phyloP scores from a whole-genome alignment of 2,113 vertebrate genomes.

The Carollia perspicillata region DNA sequence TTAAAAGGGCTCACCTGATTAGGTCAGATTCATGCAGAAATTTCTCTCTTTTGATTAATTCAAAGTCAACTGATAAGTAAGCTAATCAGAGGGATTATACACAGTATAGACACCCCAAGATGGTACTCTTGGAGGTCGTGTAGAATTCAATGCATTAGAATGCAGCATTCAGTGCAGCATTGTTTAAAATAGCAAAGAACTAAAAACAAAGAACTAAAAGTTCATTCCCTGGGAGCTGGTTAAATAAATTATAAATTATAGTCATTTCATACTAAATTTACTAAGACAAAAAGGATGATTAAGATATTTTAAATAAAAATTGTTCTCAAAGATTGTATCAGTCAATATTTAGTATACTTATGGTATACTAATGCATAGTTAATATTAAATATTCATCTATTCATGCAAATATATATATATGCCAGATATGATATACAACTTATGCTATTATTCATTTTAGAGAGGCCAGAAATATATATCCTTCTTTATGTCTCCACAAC shows the following conservation, averaged over 20 bases:
- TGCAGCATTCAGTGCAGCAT: not conserved
- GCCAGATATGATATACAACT: not conserved
- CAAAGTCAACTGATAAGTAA: not conserved
- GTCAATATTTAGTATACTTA: not conserved
- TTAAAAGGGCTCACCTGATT: not conserved
- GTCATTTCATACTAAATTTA: not conserved
- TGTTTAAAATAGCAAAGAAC: not conserved
- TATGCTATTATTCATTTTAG: not conserved
- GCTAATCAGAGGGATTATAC: not conserved
- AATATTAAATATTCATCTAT: not conserved
- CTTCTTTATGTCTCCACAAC: not conserved
- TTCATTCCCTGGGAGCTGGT: not conserved
- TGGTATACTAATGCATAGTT: not conserved
- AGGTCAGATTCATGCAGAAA: not conserved
- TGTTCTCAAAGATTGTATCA: not conserved
- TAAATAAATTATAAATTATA: not conserved
- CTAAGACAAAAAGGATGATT: not conserved
- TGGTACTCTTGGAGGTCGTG: not conserved
- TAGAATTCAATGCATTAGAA: not conserved
- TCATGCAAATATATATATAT: not conserved
- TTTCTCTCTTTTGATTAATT: not conserved
- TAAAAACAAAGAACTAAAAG: not conserved
- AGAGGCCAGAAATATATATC: not conserved
- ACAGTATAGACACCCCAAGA: not conserved
- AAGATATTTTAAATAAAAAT: not conserved